A percentile compares a stretch with the other conserved stretches of the same genome.
These are phyloP conservation scores for Setophaga kirtlandii DNA, from an alignment of 2,113 vertebrate genomes.

Conservation along the genomic window DNA sequence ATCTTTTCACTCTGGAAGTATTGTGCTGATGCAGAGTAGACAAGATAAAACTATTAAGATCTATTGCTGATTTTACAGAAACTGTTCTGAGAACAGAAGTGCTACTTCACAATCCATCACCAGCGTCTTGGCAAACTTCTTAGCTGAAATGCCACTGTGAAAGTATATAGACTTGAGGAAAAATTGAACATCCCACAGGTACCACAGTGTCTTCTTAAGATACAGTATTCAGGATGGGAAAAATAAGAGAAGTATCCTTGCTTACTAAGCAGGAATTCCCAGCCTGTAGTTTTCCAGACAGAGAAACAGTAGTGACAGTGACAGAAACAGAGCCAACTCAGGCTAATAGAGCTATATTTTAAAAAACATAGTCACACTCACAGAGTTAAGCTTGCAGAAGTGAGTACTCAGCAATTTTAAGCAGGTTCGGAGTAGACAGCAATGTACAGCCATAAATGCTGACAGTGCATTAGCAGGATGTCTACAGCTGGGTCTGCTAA, in stretches of 20 bases:
- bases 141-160: not conserved
- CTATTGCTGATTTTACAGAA: not conserved
- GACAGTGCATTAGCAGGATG: not conserved
- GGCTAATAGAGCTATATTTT: not conserved
- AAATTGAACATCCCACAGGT: not conserved
- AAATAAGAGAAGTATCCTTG: not conserved
- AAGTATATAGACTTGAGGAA: not conserved
- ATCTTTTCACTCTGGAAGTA: not conserved
- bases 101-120: not conserved
- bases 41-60: not conserved
- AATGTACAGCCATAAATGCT: not conserved
- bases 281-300: not conserved
- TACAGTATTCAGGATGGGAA: not conserved
- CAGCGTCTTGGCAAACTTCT: not conserved
- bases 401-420: not conserved
- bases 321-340: not conserved
- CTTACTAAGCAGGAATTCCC: not conserved
- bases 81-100: not conserved
- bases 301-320: not conserved
- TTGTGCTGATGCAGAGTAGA: not conserved
- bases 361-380: not conserved
- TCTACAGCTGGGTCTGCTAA: not conserved
- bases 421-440: not conserved
- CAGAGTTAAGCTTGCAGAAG: not conserved
- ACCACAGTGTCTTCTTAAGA: not conserved